phyloP scores from a whole-genome alignment of 2,888 invertebrate species.

The Prosapia bicincta region DNA sequence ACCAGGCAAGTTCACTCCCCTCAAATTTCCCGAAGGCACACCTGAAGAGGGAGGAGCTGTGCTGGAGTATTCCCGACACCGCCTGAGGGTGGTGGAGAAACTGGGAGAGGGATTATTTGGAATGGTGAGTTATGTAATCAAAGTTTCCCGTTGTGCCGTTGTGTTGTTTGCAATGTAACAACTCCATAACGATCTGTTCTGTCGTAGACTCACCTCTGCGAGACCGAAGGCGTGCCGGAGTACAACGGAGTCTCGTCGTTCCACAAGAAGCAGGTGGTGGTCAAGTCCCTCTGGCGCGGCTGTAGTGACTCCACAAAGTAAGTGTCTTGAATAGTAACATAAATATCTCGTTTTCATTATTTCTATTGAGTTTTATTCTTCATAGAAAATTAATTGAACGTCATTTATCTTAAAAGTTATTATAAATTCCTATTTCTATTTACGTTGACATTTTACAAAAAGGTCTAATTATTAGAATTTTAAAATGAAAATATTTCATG shows the following conservation, averaged over 20 bases:
- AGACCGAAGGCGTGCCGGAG: constrained; percentile 69
- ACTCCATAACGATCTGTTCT: constrained; percentile 34
- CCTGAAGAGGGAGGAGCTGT: constrained; percentile 61
- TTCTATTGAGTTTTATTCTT: too few species aligned
- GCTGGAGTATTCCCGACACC: constrained; percentile 78
- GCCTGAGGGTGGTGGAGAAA: constrained; percentile 77
- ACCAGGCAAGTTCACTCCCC: constrained; percentile 68
- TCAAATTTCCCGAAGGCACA: constrained; percentile 67
- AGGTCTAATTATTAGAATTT: too few species aligned
- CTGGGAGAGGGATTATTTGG: constrained; percentile 86
- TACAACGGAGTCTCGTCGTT: constrained; percentile 61
- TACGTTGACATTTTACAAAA: too few species aligned
- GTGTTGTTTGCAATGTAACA: not conserved
- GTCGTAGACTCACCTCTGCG: constrained; percentile 72
- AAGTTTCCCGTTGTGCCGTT: not conserved
- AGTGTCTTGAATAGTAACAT: constrained; percentile 37
- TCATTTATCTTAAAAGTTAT: not conserved
- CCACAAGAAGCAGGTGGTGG: constrained; percentile 69
- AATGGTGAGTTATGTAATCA: constrained; percentile 54
- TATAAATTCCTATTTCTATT: too few species aligned
- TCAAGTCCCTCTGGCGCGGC: constrained; percentile 72
- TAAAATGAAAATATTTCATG: too few species aligned
- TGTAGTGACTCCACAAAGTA: constrained; percentile 64
- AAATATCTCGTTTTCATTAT: too few species aligned
- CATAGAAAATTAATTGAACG: too few species aligned